Conservation (phyloP, 92 coral and sea anemone species). For the Nematostella vectensis region DNA sequence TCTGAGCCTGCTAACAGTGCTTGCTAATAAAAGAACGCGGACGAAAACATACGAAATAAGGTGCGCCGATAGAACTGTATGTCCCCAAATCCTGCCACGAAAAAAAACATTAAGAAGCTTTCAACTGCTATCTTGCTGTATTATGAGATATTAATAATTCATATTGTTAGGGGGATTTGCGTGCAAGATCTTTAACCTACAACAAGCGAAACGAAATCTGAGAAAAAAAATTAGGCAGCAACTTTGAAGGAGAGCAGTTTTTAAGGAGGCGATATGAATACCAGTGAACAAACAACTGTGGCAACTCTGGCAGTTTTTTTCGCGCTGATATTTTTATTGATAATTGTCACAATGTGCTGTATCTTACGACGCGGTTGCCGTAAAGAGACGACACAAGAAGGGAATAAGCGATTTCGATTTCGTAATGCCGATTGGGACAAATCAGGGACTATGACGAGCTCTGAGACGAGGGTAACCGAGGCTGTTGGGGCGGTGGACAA, state of each 20-base stretch:
- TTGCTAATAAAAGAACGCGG: neutral
- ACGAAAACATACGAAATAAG: neutral
- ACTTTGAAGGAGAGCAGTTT: too few species aligned
- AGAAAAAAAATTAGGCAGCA: too few species aligned
- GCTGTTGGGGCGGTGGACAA: conserved; percentile 17
- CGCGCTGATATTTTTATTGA: conserved; percentile 40
- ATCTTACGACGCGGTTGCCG: conserved; percentile 47
- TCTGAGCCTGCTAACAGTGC: neutral
- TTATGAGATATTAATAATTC: too few species aligned
- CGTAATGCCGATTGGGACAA: conserved; percentile 41
- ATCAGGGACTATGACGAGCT: conserved; percentile 52
- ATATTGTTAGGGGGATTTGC: too few species aligned
- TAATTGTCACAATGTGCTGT: conserved; percentile 47
- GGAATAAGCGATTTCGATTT: conserved; percentile 31
- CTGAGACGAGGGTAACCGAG: conserved; percentile 49
- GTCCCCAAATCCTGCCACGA: too few species aligned
- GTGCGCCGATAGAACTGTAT: too few species aligned
- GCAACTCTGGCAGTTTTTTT: conserved; percentile 55
- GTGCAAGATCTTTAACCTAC: too few species aligned
- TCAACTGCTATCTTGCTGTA: too few species aligned
- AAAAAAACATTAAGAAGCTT: too few species aligned
- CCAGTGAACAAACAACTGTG: conserved; percentile 52
- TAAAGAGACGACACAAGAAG: conserved; percentile 31
- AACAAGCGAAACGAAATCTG: too few species aligned
- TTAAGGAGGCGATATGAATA: too few species aligned